Evolutionary conservation across 2,888 invertebrate genomes (phyloP).

Genomic region (Aphodius granarius): DNA sequence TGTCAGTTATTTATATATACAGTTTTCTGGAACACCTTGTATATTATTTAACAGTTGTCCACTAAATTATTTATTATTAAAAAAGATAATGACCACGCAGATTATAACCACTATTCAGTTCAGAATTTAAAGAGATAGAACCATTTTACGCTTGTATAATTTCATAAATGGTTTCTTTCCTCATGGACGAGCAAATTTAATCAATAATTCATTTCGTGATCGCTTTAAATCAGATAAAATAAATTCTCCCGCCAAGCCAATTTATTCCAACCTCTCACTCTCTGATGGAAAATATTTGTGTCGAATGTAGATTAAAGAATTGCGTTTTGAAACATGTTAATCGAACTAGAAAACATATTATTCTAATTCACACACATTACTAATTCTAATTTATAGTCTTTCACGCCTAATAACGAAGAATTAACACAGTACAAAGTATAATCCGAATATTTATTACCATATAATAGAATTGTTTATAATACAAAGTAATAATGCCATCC

Average conservation of each 20-base stretch:
- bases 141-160: not conserved
- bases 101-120: too few species aligned
- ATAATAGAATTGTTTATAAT: not conserved
- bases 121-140: not conserved
- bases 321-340: not conserved
- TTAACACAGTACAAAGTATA: not conserved
- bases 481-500: not conserved
- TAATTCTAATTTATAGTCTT: not conserved
- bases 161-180: not conserved
- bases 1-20: too few species aligned
- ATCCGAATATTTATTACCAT: not conserved
- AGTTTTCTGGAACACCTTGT: too few species aligned
- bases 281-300: not conserved
- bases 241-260: not conserved
- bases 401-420: not conserved
- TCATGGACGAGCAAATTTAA: not conserved
- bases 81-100: too few species aligned
- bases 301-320: not conserved
- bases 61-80: too few species aligned
- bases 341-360: not conserved
- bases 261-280: not conserved
- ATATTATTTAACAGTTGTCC: too few species aligned
- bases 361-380: not conserved
- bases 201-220: not conserved
- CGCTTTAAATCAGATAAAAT: not conserved